A percentile compares a stretch with the other conserved stretches of the same genome.
Conservation (phyloP, 2,888 invertebrate genomes). For the Himalopsyche japonica region DNA sequence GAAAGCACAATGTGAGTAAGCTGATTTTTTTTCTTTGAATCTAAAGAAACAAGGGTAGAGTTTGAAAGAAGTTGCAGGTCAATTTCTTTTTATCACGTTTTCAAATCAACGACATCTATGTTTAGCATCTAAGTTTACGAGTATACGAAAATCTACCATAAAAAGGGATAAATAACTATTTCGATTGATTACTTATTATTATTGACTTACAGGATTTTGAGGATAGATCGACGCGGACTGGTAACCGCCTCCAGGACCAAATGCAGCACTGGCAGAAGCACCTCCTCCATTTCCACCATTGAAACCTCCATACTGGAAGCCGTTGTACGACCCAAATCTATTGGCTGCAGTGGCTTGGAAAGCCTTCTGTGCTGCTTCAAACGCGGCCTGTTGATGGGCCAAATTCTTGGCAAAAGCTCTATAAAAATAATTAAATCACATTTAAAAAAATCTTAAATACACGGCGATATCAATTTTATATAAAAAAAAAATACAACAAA, state of each 20-base stretch:
- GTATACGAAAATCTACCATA: too few species aligned
- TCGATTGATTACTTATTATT: background rate
- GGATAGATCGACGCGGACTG: slow-evolving; percentile 66
- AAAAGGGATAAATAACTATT: too few species aligned
- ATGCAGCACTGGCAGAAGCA: slow-evolving; percentile 60
- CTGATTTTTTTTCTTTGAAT: too few species aligned
- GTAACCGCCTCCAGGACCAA: slow-evolving; percentile 59
- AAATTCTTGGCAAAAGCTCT: slow-evolving; percentile 35
- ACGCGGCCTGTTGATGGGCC: slow-evolving; percentile 49
- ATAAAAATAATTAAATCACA: background rate
- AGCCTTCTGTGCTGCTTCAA: slow-evolving; percentile 52
- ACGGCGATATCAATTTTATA: too few species aligned
- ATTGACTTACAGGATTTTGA: slow-evolving; percentile 58
- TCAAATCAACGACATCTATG: too few species aligned
- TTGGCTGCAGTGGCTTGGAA: slow-evolving; percentile 48
- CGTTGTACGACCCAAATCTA: slow-evolving; percentile 38
- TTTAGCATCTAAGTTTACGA: too few species aligned
- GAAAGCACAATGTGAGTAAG: too few species aligned
- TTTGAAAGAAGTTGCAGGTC: too few species aligned
- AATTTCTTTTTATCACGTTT: too few species aligned
- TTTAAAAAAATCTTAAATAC: too few species aligned
- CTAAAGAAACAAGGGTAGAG: too few species aligned
- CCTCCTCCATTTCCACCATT: slow-evolving; percentile 41
- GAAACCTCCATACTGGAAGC: slow-evolving; percentile 43
- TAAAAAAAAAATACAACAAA: too few species aligned